These are phyloP conservation scores for Streptopelia turtur DNA, from an alignment of 2,797 vertebrate genomes.

Conservation along the genomic window DNA sequence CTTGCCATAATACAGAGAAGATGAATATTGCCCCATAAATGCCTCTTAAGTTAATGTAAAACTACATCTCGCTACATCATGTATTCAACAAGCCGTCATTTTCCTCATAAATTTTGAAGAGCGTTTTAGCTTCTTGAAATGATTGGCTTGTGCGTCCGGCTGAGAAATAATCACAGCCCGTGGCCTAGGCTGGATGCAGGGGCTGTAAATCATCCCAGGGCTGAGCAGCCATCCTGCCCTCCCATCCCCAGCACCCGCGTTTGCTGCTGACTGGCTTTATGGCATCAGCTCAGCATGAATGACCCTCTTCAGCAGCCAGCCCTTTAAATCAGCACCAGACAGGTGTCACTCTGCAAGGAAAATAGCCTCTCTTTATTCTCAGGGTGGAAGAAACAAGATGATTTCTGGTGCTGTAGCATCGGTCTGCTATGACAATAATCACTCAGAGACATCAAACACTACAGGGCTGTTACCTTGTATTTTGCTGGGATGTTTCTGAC, in stretches of 20 bases:
- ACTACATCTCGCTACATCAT: constrained; percentile 71
- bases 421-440: neutral
- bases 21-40: constrained; percentile 76
- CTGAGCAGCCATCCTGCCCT: neutral
- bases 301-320: neutral
- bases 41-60: constrained; percentile 79
- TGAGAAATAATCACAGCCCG: constrained; percentile 57
- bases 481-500: neutral
- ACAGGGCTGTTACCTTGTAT: neutral
- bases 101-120: constrained; percentile 75
- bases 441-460: neutral
- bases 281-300: neutral
- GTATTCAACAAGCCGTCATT: constrained; percentile 75
- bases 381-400: neutral
- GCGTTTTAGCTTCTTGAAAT: constrained; percentile 63
- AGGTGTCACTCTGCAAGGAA: neutral
- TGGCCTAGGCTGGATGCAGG: constrained; percentile 54
- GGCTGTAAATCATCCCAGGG: constrained; percentile 69
- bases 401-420: neutral
- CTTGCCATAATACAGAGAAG: constrained; percentile 67
- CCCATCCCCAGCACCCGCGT: neutral
- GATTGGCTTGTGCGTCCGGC: constrained; percentile 58
- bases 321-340: constrained; percentile 56
- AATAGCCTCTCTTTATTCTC: neutral
- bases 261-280: constrained; percentile 47